Evolutionary conservation across 2,888 invertebrate genomes (phyloP).

Genomic region (Myopa tessellatipennis): DNA sequence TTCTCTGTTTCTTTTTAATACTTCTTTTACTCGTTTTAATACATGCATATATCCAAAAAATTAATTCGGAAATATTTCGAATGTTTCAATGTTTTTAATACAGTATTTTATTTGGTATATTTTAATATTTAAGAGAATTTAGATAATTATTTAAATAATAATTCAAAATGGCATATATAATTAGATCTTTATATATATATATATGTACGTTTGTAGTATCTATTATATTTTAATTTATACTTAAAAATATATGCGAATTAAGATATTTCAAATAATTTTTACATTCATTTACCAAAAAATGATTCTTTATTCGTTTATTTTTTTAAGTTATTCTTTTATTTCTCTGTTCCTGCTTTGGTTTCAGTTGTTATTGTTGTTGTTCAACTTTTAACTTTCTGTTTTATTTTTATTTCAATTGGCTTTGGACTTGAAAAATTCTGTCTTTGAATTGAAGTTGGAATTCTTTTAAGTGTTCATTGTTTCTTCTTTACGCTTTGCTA

Average conservation of each 20-base stretch:
- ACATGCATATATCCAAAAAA: slow-evolving; percentile 10
- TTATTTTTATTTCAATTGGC: background rate
- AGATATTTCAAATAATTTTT: slow-evolving; percentile 9
- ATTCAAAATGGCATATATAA: slow-evolving; percentile 18
- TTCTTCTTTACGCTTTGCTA: too few relatives aligned
- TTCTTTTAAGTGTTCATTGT: background rate
- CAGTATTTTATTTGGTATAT: background rate
- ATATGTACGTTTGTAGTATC: background rate
- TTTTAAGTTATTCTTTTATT: slow-evolving; percentile 4
- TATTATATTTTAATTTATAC: background rate
- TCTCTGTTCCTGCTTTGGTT: background rate
- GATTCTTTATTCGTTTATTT: too few relatives aligned
- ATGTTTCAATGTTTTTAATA: background rate
- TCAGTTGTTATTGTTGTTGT: too few relatives aligned
- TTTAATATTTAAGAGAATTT: too few relatives aligned
- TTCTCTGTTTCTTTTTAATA: slow-evolving; percentile 11
- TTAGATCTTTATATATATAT: background rate
- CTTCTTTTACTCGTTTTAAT: slow-evolving; percentile 4
- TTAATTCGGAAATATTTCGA: background rate
- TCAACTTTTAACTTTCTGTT: too few relatives aligned
- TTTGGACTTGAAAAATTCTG: slow-evolving; percentile 29
- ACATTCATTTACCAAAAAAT: slow-evolving; percentile 14
- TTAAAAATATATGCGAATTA: slow-evolving; percentile 3
- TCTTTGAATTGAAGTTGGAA: slow-evolving; percentile 17
- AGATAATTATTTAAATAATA: slow-evolving; percentile 28